Conservation (phyloP, 2,888 invertebrate species). For the Ceraclea dissimilis region DNA sequence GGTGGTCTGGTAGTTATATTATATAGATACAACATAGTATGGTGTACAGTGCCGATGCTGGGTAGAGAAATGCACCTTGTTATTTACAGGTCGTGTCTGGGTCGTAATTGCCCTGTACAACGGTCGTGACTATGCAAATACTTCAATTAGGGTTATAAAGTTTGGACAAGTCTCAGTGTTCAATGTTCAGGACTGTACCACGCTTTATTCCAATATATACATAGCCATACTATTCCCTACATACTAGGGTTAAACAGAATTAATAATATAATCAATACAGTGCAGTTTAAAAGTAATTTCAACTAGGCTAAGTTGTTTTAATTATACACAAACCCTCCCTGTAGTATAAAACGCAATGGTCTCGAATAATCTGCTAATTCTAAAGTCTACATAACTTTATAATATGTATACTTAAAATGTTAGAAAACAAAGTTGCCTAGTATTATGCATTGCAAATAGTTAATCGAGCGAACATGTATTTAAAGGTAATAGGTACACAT, state of each 20-base stretch:
- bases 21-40: neutral
- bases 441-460: no score
- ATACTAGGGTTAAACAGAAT: no score
- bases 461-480: no score
- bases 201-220: neutral
- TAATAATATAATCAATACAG: neutral
- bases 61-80: conserved; percentile 46
- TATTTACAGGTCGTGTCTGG: conserved; percentile 36
- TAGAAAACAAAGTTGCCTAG: no score
- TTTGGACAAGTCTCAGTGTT: conserved; percentile 15
- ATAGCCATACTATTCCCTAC: no score
- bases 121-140: conserved; percentile 40
- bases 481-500: no score
- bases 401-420: no score
- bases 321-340: neutral
- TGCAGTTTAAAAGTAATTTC: conserved; percentile 1
- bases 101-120: conserved; percentile 37
- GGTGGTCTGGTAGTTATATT: neutral
- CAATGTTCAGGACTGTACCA: neutral
- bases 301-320: neutral
- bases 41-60: neutral
- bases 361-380: conserved; percentile 1
- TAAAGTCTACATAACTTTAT: no score
- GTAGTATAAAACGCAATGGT: conserved; percentile 3
- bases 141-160: conserved; percentile 40